Conservation (phyloP, 2,888 invertebrate genomes). For the Caenorhabditis sp. region DNA sequence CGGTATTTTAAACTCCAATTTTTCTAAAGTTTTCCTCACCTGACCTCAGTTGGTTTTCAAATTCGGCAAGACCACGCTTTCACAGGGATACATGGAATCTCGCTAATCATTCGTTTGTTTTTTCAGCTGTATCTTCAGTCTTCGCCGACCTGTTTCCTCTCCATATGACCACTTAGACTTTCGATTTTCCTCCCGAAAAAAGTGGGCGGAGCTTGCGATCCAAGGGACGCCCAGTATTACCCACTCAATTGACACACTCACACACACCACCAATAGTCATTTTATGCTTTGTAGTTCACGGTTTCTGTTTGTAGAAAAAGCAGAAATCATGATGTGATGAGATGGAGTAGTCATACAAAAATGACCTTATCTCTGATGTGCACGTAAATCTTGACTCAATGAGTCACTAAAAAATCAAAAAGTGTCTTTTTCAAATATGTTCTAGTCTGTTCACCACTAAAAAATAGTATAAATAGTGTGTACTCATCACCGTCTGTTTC, state of each 20-base stretch:
- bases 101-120: too few relatives aligned
- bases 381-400: background rate
- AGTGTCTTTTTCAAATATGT: background rate
- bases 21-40: too few relatives aligned
- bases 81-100: too few relatives aligned
- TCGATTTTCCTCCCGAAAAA: constrained; percentile 46
- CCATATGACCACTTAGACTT: constrained; percentile 33
- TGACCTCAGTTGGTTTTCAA: too few relatives aligned
- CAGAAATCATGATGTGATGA: constrained; percentile 36
- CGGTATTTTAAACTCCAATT: too few relatives aligned
- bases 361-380: background rate
- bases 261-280: constrained; percentile 14
- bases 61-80: too few relatives aligned
- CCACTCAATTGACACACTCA: background rate
- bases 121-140: background rate
- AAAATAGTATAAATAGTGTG: background rate
- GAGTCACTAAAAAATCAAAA: constrained; percentile 18
- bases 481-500: constrained; percentile 8
- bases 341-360: background rate
- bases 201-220: constrained; percentile 44
- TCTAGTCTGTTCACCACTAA: background rate
- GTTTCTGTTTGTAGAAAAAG: constrained; percentile 12
- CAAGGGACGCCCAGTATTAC: background rate
- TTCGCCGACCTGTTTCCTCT: background rate
- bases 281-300: constrained; percentile 7